Percentiles rank a stretch among this genome's conserved stretches.
These are phyloP conservation scores for Varanus komodoensis DNA, from an alignment of 2,113 vertebrate genomes.

Conservation along the genomic window DNA sequence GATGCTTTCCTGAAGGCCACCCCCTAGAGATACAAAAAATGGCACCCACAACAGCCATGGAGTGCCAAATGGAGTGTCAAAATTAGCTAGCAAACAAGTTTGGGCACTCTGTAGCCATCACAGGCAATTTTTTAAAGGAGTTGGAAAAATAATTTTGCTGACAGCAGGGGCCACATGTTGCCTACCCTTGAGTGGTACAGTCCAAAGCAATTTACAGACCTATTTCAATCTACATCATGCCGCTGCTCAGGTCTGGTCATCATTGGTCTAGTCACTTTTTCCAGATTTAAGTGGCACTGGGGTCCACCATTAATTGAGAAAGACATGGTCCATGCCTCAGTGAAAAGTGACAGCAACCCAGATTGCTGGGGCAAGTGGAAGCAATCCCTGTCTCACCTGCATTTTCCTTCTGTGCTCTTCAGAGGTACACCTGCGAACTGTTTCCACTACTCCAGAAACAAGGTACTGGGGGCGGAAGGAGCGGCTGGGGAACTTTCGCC, in stretches of 20 bases:
- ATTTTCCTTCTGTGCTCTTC: conserved; percentile 63
- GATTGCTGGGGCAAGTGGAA: background rate
- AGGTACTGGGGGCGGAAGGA: conserved; percentile 85
- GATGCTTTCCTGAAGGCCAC: no score
- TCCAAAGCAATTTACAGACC: background rate
- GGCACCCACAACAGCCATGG: no score
- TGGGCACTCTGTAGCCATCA: no score
- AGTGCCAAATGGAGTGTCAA: no score
- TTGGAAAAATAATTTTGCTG: no score
- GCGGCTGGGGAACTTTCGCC: conserved; percentile 75
- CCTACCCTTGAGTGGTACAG: background rate
- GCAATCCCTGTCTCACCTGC: conserved; percentile 68
- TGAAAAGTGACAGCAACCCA: background rate
- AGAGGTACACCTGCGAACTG: conserved; percentile 77
- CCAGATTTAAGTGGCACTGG: no score
- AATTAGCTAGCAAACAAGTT: no score
- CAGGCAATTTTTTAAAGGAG: no score
- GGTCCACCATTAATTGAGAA: background rate
- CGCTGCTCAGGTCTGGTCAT: background rate
- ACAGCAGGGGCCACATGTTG: no score
- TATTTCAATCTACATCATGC: background rate
- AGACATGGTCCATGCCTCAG: background rate
- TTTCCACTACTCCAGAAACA: conserved; percentile 86
- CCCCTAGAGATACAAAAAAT: no score
- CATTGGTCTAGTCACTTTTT: background rate